Percentiles rank a stretch among this genome's conserved stretches.
phyloP scores from a whole-genome alignment of 2,113 vertebrate species.

The Centropristis striata region DNA sequence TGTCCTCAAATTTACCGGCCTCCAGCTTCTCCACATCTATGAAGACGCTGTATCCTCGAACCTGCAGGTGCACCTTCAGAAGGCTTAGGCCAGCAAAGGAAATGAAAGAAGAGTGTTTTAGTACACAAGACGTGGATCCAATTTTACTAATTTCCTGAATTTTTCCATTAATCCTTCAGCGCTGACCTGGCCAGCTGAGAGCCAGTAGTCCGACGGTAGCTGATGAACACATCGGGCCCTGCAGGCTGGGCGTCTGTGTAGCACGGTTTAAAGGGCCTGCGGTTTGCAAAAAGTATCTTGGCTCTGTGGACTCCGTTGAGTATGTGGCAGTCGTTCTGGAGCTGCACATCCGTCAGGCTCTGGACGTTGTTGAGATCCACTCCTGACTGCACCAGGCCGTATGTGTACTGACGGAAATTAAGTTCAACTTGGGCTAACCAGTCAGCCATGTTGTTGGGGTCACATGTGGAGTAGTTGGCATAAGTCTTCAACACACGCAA shows the following conservation, averaged over 20 bases:
- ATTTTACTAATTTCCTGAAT: not conserved
- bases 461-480: constrained; percentile 95
- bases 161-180: not conserved
- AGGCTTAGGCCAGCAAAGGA: constrained; percentile 82
- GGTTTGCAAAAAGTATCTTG: constrained; percentile 88
- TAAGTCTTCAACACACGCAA: constrained; percentile 95
- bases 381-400: constrained; percentile 91
- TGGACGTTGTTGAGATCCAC: constrained; percentile 90
- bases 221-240: constrained; percentile 96
- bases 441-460: constrained; percentile 96
- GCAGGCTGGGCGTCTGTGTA: constrained; percentile 81
- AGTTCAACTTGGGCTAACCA: constrained; percentile 93
- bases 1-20: constrained; percentile 96
- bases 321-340: constrained; percentile 91
- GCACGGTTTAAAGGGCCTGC: constrained; percentile 84
- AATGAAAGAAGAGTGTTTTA: not conserved
- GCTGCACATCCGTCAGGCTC: constrained; percentile 92
- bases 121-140: not conserved
- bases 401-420: constrained; percentile 96
- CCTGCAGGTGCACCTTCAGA: constrained; percentile 97
- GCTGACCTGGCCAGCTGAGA: constrained; percentile 97
- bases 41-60: constrained; percentile 96
- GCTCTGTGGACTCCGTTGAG: constrained; percentile 90
- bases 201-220: constrained; percentile 93
- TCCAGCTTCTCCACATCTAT: constrained; percentile 98